Percentiles rank a stretch among this genome's conserved stretches.
Evolutionary conservation across 1,140 invertebrate genomes (phyloP).

Genomic region (Drosophila pectinifera): DNA sequence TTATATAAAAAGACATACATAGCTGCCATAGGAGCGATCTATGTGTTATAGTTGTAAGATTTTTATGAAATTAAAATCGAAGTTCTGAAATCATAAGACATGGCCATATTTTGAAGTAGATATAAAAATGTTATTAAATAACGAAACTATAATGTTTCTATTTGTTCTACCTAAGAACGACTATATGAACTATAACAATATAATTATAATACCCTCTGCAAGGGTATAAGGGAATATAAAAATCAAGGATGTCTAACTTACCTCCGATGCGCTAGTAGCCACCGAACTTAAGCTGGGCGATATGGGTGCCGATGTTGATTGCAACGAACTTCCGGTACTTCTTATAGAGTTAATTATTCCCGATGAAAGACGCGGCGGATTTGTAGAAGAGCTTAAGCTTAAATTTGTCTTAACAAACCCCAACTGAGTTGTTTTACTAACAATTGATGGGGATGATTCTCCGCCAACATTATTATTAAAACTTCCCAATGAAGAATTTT

Average conservation of each 20-base stretch:
- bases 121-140: no score
- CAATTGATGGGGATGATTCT: conserved; percentile 11
- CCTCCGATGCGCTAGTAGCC: conserved; percentile 91
- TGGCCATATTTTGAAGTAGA: no score
- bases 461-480: conserved; percentile 21
- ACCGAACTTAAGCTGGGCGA: conserved; percentile 91
- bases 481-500: conserved; percentile 26
- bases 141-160: no score
- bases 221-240: not conserved
- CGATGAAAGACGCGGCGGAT: conserved; percentile 12
- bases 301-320: conserved; percentile 85
- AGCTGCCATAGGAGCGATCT: no score
- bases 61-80: no score
- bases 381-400: conserved; percentile 33
- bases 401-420: conserved; percentile 30
- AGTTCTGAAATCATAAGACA: no score
- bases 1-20: no score
- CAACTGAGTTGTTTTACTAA: conserved; percentile 30
- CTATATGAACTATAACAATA: no score
- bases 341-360: conserved; percentile 48
- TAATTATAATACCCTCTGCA: no score
- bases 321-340: conserved; percentile 66
- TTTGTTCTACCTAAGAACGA: no score
- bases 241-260: conserved; percentile 80
- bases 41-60: no score